These are phyloP conservation scores for Apamea crenata DNA, from an alignment of 2,888 invertebrate genomes.

Conservation along the genomic window DNA sequence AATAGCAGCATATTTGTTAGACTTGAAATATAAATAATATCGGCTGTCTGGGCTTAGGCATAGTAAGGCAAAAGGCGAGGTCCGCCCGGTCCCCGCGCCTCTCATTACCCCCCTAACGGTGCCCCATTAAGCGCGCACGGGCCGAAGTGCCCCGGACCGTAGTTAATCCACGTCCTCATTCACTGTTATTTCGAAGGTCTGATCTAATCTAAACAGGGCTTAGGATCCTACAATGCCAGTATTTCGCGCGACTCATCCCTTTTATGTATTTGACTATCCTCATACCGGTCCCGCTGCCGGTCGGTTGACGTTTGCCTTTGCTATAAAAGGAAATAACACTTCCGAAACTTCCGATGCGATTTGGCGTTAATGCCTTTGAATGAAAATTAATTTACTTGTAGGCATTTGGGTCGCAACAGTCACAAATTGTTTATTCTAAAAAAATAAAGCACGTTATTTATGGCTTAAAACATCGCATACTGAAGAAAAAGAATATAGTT, in stretches of 20 bases:
- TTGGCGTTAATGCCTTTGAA: conserved; percentile 80
- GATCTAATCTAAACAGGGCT: conserved; percentile 91
- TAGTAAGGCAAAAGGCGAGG: conserved; percentile 69
- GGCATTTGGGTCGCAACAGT: conserved; percentile 61
- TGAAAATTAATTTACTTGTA: conserved; percentile 81
- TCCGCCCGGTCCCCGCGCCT: conserved; percentile 81
- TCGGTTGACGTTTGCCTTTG: conserved; percentile 84
- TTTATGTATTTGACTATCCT: conserved; percentile 89
- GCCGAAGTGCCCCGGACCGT: conserved; percentile 89
- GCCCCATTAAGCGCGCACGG: conserved; percentile 89
- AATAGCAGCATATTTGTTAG: neutral
- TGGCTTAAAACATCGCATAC: conserved; percentile 1
- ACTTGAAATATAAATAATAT: conserved; percentile 64
- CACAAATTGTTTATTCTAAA: conserved; percentile 66
- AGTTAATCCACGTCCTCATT: conserved; percentile 91
- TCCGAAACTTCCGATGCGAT: conserved; percentile 84
- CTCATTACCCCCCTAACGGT: conserved; percentile 88
- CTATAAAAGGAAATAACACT: conserved; percentile 88
- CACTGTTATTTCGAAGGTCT: conserved; percentile 91
- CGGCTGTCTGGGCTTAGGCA: conserved; percentile 71
- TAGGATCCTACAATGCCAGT: conserved; percentile 89
- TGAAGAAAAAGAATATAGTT: conserved; percentile 21
- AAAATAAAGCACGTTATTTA: neutral
- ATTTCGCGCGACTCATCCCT: conserved; percentile 89
- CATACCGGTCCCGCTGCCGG: conserved; percentile 79